Evolutionary conservation across 35 echinoderm and acorn worm genomes (phyloP).

Genomic region (Apostichopus japonicus): DNA sequence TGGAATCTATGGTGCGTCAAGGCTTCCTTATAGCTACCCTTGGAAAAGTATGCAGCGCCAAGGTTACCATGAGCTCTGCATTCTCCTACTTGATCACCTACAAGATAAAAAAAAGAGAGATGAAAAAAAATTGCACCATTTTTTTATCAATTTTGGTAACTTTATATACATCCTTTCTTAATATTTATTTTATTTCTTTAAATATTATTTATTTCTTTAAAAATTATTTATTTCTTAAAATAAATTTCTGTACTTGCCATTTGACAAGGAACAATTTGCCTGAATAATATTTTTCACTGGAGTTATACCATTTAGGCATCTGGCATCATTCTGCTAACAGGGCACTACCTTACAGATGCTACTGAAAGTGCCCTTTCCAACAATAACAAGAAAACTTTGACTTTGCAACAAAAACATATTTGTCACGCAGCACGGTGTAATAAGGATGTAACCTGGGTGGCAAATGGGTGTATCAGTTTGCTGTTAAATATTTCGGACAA

Average conservation of each 20-base stretch:
- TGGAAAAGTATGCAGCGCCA: conserved; percentile 94
- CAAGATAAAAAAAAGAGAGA: background rate
- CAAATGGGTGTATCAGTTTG: background rate
- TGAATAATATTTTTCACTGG: no score
- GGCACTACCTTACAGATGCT: no score
- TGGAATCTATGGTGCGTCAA: conserved; percentile 95
- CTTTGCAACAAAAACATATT: conserved; percentile 23
- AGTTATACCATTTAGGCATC: no score
- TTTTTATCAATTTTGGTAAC: background rate
- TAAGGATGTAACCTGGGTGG: background rate
- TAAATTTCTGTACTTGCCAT: no score
- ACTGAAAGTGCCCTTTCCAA: no score
- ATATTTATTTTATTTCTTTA: no score
- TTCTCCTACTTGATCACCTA: conserved; percentile 97
- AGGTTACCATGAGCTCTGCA: conserved; percentile 97
- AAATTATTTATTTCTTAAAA: no score
- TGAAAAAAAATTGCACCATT: background rate
- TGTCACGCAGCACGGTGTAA: background rate
- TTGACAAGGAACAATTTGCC: no score
- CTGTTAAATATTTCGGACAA: conserved; percentile 19
- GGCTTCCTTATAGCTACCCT: conserved; percentile 95
- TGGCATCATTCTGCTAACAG: no score
- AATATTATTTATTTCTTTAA: no score
- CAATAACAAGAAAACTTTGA: background rate
- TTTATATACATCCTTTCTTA: no score